A percentile compares a stretch with the other conserved stretches of the same genome.
Conservation (phyloP, 1,140 invertebrate genomes). For the Samia ricini region DNA sequence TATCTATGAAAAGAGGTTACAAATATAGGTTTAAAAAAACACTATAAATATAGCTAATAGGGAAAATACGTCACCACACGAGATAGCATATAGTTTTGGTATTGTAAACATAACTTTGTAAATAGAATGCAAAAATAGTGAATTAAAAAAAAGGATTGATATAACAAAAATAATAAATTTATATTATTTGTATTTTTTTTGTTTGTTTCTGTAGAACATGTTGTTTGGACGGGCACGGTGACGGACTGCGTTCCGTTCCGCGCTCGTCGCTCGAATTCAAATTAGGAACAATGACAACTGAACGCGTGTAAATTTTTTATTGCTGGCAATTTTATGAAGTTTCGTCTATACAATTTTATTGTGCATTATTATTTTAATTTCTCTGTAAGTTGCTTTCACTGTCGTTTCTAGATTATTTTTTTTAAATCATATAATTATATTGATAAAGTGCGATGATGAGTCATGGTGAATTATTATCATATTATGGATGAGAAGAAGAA, state of each 20-base stretch:
- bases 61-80: constrained; percentile 49
- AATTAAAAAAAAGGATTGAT: constrained; percentile 69
- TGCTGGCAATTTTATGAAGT: constrained; percentile 40
- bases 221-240: constrained; percentile 35
- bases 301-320: constrained; percentile 55
- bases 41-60: constrained; percentile 41
- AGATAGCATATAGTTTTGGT: constrained; percentile 73
- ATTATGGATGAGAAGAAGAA: constrained; percentile 75
- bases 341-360: constrained; percentile 57
- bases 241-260: neutral
- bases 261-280: constrained; percentile 11
- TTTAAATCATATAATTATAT: constrained; percentile 76
- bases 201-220: constrained; percentile 60
- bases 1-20: constrained; percentile 63
- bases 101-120: constrained; percentile 73
- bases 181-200: constrained; percentile 71
- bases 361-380: constrained; percentile 71
- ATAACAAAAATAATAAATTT: constrained; percentile 73
- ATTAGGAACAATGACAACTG: constrained; percentile 31
- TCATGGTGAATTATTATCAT: constrained; percentile 76
- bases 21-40: constrained; percentile 52
- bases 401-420: constrained; percentile 73
- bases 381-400: constrained; percentile 75
- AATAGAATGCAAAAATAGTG: constrained; percentile 70
- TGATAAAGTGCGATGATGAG: constrained; percentile 74